These are phyloP conservation scores for Isichthys henryi DNA, from an alignment of 2,113 vertebrate genomes.

Conservation along the genomic window DNA sequence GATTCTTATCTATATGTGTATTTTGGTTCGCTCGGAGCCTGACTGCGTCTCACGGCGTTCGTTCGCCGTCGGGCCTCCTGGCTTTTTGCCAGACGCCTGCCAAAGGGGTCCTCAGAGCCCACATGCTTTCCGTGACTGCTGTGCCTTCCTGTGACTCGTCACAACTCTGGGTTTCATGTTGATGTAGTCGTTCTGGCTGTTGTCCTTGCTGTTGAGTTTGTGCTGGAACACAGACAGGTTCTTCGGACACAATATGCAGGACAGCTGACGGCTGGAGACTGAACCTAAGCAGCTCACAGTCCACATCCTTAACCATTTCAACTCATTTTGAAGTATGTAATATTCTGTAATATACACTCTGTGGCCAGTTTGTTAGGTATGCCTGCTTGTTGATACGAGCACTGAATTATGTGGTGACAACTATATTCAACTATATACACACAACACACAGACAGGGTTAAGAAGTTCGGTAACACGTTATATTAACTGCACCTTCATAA, in stretches of 20 bases:
- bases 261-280: neutral
- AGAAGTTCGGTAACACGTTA: neutral
- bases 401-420: neutral
- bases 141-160: neutral
- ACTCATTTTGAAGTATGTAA: neutral
- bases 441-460: neutral
- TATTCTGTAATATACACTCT: neutral
- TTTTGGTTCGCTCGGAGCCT: too few relatives aligned
- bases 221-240: neutral
- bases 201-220: neutral
- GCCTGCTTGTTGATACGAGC: neutral
- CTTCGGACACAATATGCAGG: neutral
- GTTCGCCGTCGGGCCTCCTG: neutral
- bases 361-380: neutral
- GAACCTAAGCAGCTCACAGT: neutral
- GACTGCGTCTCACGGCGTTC: neutral
- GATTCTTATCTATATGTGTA: too few relatives aligned
- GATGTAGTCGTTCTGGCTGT: conserved; percentile 7
- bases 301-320: neutral
- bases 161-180: conserved; percentile 3
- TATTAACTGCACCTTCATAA: neutral
- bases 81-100: too few relatives aligned
- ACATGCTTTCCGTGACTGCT: neutral
- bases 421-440: neutral
- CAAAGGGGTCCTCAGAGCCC: neutral